Conservation (phyloP, 2,888 invertebrate species). For the Nephrotoma flavescens region DNA sequence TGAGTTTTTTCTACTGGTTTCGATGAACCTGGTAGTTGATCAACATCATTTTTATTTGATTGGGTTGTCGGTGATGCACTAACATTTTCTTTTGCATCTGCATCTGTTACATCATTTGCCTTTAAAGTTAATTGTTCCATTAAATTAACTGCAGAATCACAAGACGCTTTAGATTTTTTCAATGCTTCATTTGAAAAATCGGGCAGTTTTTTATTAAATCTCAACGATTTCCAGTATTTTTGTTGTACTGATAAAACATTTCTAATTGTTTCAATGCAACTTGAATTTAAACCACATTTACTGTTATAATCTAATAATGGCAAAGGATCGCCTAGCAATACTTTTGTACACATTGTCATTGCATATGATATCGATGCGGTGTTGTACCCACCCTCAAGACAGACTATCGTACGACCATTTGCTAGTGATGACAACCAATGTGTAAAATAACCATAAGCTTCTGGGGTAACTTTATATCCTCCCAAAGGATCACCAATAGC, state of each 20-base stretch:
- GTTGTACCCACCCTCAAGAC: constrained; percentile 90
- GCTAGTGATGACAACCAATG: constrained; percentile 71
- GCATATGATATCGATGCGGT: constrained; percentile 71
- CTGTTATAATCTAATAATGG: constrained; percentile 29
- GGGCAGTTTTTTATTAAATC: constrained; percentile 46
- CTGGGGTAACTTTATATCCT: constrained; percentile 75
- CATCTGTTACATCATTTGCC: not conserved
- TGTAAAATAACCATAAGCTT: constrained; percentile 81
- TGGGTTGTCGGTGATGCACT: not conserved
- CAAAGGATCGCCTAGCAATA: constrained; percentile 73
- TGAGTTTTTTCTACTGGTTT: constrained; percentile 27
- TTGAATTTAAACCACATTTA: constrained; percentile 22
- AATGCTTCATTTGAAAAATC: not conserved
- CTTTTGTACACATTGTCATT: constrained; percentile 76
- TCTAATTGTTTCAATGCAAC: constrained; percentile 43
- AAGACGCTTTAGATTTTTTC: not conserved
- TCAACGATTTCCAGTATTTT: constrained; percentile 56
- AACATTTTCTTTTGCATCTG: not conserved
- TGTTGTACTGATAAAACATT: constrained; percentile 53
- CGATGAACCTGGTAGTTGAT: constrained; percentile 18
- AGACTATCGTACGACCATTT: constrained; percentile 62
- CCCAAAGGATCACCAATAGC: constrained; percentile 75
- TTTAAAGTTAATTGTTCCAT: constrained; percentile 12
- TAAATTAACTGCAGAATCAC: not conserved
- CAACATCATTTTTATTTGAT: not conserved